Evolutionary conservation across 2,113 vertebrate species (phyloP).

Genomic region (Arothron firmamentum): DNA sequence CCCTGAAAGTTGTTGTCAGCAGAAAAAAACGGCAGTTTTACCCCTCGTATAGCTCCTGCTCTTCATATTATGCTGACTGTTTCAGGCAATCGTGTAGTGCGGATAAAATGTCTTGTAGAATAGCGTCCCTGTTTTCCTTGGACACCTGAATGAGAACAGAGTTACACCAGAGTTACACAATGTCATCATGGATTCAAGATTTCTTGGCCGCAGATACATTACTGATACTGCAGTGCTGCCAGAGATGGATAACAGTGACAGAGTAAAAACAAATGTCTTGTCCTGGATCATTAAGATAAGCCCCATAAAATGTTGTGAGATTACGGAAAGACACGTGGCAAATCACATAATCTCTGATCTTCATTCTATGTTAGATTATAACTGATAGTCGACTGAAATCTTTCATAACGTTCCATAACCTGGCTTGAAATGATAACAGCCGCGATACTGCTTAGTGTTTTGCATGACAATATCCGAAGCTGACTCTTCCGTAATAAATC

Average conservation of each 20-base stretch:
- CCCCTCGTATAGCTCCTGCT: background rate
- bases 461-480: conserved; percentile 57
- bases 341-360: conserved; percentile 27
- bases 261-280: background rate
- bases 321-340: conserved; percentile 10
- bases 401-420: background rate
- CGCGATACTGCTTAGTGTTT: conserved; percentile 6
- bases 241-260: background rate
- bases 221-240: no score
- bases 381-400: conserved; percentile 1
- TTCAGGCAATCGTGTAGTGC: conserved; percentile 76
- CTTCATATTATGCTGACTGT: conserved; percentile 30
- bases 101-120: conserved; percentile 81
- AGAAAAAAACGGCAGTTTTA: conserved; percentile 7
- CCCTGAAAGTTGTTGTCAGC: conserved; percentile 10
- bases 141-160: conserved; percentile 76
- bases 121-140: conserved; percentile 85
- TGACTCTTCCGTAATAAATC: conserved; percentile 51
- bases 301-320: conserved; percentile 8
- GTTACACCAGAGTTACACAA: conserved; percentile 17
- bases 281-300: background rate
- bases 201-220: no score
- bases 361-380: conserved; percentile 14
- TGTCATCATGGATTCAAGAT: background rate
- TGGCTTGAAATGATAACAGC: background rate